Base-by-base conservation (phyloP, 1,140 invertebrate genomes). In the Aradophagus sp. region DNA sequence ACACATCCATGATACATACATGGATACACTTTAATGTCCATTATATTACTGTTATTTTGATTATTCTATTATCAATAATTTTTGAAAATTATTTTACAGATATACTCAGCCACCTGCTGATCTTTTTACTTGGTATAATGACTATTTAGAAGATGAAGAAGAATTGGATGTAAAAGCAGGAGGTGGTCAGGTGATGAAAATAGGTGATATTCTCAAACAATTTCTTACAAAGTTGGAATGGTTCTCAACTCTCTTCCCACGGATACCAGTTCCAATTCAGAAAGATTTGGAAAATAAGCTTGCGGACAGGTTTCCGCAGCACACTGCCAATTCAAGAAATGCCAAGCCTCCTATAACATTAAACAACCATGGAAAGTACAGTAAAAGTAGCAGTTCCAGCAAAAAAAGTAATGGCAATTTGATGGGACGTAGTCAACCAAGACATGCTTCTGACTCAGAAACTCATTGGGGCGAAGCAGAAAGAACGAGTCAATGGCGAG, bases 221-320 rank as follows among this genome's bases (percentile, higher is more conserved):
- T 97, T 97, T 89, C 88, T 99, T 11, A 93, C 95, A 16, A 99
- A 99, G 83, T 85, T 99, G 32, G 97, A 99, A 77, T 98, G 96
- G 96, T 99, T 97, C 86, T 96, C 95, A 2, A 99, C 98, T 4
- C 87, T 99, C 8, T 99, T 99, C 82, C 98, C 98, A 0, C 89
- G 98, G 65, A 99, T 99, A 84, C 98, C 98, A n/a, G 97, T 99
- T 23, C 97, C 97, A 10, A 98, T 99, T 74, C 97, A 99, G 86
- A 97, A 94, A 80, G 91, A 92, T 80, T 89, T 95, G 59, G 93
- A 96, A 79, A 91, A 91, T 76, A 91, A 89, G 75, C 81, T 93
- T 55, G 86, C 87, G 44, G 89, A 90, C 72, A 85, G 86, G 66
- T 87, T 88, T 78, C 87, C 88, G 0, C 83, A 86, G 42, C 81